Evolutionary conservation across 1,140 invertebrate species (phyloP), one percentile per base, ranked within the genome.

Genomic region (Drosophila cardini): DNA sequence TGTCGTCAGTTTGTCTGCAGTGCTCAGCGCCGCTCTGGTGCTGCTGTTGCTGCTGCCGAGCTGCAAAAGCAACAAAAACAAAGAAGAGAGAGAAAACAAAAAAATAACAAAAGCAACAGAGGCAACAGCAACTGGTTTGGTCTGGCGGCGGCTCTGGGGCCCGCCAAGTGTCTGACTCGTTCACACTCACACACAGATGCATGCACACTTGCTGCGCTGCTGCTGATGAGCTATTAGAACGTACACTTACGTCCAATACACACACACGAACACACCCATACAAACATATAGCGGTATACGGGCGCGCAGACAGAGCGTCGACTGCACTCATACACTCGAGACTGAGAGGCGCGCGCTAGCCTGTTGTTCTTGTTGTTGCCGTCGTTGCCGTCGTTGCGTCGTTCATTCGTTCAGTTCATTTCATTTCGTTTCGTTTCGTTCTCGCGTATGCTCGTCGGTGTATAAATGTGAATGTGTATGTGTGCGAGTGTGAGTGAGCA

Each of bases 1-100:
- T 87, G 83, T 86, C 82, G 82, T 86, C 82, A 85, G 82, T 86
- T 85, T 85, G 82, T 85, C 82, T 85, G 78, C 82, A 85, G 42
- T 76, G 82, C 82, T 86, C 82, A 78, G 82, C 78, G 71, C 82
- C 79, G 70, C 32, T 32, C 43, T 38, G 58, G n/a, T 60, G 45
- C 45, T 70, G 40, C 13, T 13, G 4, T 30, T 56, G 52, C 36
- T 64, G 61, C 21, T 55, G 61, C 45, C 50, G 43, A 46, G 63
- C 71, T 61, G 65, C 65, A 69, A 69, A 73, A 56, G 38, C 40
- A 56, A 34, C 38, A 57, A 38, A 58, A 55, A 63, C 52, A 30
- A 42, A 50, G 21, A 26, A 45, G 3, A 52, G 15, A 30, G 40
- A 43, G 5, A 53, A 56, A 56, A 13, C 48, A 72, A 38, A 30